Evolutionary conservation across 2,113 vertebrate species (phyloP).

Genomic region (Clarias gariepinus): DNA sequence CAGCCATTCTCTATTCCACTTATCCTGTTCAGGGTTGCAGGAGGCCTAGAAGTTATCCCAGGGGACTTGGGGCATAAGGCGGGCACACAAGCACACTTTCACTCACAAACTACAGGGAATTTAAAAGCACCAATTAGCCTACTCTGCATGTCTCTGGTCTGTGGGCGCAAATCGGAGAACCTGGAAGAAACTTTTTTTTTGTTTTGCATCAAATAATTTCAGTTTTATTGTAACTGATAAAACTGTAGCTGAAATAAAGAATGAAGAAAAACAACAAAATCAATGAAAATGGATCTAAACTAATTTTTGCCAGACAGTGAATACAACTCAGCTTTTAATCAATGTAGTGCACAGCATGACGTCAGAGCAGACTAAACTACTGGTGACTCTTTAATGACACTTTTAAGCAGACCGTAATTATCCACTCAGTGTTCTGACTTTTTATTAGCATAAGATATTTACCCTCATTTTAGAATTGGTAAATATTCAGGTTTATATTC

Average conservation of each 20-base stretch:
- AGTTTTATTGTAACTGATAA: background rate
- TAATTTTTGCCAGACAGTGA: background rate
- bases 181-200: background rate
- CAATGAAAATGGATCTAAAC: background rate
- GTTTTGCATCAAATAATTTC: background rate
- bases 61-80: no score
- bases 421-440: background rate
- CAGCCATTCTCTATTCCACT: no score
- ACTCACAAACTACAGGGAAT: no score
- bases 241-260: background rate
- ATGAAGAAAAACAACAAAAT: background rate
- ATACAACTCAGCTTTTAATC: background rate
- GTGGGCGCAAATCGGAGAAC: no score
- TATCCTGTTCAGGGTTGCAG: no score
- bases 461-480: background rate
- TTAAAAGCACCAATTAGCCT: no score
- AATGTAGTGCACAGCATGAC: background rate
- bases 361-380: constrained; percentile 6
- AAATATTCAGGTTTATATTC: background rate
- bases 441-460: background rate
- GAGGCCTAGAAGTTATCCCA: no score
- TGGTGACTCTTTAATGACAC: constrained; percentile 48
- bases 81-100: no score
- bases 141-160: no score
- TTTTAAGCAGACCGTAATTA: constrained; percentile 32